Evolutionary conservation across 2,113 vertebrate species (phyloP).

Genomic region (Eurystomus gularis): DNA sequence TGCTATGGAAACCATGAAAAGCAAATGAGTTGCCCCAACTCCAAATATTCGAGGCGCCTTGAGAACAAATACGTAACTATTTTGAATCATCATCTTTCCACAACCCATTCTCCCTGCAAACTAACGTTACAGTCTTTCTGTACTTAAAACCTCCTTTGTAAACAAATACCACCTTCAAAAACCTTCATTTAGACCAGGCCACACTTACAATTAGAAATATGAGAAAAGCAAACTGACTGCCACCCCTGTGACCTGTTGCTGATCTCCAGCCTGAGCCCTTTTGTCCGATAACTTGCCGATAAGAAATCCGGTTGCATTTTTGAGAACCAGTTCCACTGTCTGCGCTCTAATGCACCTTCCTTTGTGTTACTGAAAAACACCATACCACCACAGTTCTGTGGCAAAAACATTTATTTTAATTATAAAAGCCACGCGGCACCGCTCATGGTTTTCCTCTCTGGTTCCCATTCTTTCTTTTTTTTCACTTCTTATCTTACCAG

Average conservation of each 20-base stretch:
- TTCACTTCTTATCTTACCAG: background rate
- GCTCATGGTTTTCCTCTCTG: background rate
- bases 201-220: background rate
- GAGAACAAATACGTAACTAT: background rate
- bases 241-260: background rate
- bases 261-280: background rate
- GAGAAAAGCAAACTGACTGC: background rate
- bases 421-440: background rate
- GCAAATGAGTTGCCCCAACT: background rate
- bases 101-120: background rate
- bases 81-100: background rate
- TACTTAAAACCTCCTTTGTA: background rate
- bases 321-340: background rate
- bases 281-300: background rate
- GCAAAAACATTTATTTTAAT: background rate
- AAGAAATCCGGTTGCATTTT: background rate
- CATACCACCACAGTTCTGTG: background rate
- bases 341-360: background rate
- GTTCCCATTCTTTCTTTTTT: background rate
- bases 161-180: background rate
- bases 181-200: background rate
- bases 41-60: background rate
- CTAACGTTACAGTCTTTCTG: background rate
- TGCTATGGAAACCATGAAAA: background rate
- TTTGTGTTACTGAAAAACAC: background rate